Conservation (phyloP, 2,797 vertebrate genomes). For the Telmatherina bonti region DNA sequence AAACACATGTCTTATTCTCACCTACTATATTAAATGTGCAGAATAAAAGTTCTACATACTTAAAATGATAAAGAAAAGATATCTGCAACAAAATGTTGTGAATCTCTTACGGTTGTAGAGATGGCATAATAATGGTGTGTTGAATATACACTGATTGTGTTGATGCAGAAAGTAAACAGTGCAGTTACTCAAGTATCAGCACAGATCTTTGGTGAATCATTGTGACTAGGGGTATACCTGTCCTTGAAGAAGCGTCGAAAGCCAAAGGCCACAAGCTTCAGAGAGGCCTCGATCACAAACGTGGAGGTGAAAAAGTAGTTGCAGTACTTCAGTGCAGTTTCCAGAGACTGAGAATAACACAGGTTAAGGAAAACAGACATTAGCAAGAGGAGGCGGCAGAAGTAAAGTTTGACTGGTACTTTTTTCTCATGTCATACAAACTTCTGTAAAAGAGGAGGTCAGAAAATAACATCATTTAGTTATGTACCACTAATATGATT, state of each 20-base stretch:
- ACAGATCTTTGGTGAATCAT: neutral
- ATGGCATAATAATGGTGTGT: neutral
- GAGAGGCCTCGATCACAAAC: conserved; percentile 93
- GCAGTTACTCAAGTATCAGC: neutral
- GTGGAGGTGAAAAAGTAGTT: conserved; percentile 98
- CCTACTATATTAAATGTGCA: too few relatives aligned
- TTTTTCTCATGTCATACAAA: too few relatives aligned
- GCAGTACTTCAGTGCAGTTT: conserved; percentile 93
- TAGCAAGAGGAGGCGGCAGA: neutral
- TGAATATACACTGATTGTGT: neutral
- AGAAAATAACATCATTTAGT: neutral
- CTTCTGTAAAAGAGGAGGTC: neutral
- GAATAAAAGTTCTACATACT: neutral
- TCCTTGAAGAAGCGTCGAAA: conserved; percentile 97
- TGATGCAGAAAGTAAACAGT: neutral
- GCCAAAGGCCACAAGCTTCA: conserved; percentile 95
- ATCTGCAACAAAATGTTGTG: neutral
- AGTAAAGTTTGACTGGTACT: too few relatives aligned
- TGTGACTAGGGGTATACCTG: conserved; percentile 77
- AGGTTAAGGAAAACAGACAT: conserved; percentile 6
- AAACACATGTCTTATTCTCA: too few relatives aligned
- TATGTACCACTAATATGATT: neutral
- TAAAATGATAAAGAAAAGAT: neutral
- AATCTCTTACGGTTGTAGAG: neutral
- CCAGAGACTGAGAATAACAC: conserved; percentile 85